Conservation (phyloP, 1,140 invertebrate genomes). For the Habropoda laboriosa region DNA sequence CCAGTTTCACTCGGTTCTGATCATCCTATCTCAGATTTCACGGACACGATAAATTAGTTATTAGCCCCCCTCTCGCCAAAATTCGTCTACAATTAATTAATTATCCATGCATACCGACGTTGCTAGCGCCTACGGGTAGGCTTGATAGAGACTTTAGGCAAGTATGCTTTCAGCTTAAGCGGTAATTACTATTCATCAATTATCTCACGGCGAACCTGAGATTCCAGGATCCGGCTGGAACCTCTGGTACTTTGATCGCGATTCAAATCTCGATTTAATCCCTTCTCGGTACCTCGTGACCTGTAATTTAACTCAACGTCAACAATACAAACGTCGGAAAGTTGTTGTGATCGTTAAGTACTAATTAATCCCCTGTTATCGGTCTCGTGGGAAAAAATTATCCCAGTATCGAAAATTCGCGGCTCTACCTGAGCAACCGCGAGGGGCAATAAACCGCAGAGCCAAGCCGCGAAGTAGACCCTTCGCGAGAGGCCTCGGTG, state of each 20-base stretch:
- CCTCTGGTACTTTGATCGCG: background rate
- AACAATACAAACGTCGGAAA: background rate
- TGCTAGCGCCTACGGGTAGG: background rate
- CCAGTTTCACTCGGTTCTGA: background rate
- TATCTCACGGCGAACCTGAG: constrained; percentile 34
- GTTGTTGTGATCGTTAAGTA: background rate
- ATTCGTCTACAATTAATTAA: constrained; percentile 33
- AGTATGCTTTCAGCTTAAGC: constrained; percentile 49
- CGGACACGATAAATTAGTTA: background rate
- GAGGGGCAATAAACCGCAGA: no score
- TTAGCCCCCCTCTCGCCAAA: no score
- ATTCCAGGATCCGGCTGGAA: constrained; percentile 33
- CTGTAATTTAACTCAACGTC: background rate
- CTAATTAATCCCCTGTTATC: background rate
- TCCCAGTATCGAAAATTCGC: no score
- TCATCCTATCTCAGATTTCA: no score
- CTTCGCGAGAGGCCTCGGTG: no score
- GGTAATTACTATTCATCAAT: constrained; percentile 64
- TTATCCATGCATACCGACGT: constrained; percentile 9
- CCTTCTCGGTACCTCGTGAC: background rate
- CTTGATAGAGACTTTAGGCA: constrained; percentile 13
- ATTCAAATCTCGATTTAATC: background rate
- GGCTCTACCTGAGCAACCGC: no score
- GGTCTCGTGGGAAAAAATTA: no score
- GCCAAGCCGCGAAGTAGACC: no score